phyloP scores from a whole-genome alignment of 1,140 invertebrate species.

The Drosophila erecta region DNA sequence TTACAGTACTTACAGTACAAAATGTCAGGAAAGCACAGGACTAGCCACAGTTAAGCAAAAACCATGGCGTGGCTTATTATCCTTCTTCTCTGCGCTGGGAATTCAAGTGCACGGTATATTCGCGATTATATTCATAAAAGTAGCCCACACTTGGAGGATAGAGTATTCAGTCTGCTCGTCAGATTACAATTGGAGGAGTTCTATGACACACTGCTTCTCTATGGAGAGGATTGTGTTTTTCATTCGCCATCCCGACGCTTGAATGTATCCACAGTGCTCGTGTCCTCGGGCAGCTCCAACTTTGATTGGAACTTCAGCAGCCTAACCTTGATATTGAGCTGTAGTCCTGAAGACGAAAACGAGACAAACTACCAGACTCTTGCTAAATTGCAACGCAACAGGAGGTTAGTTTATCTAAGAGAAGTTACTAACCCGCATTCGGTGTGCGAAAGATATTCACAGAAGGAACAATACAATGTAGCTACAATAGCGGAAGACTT shows the following conservation, averaged over 20 bases:
- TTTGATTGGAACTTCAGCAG: constrained; percentile 43
- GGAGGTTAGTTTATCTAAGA: constrained; percentile 29
- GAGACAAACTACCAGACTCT: constrained; percentile 15
- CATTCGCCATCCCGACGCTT: constrained; percentile 18
- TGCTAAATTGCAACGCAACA: constrained; percentile 28
- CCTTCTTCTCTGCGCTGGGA: constrained; percentile 3
- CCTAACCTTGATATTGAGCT: constrained; percentile 37
- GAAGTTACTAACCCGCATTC: neutral
- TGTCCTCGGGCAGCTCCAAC: constrained; percentile 31
- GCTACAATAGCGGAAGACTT: constrained; percentile 32
- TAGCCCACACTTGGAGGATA: neutral
- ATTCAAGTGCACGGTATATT: neutral
- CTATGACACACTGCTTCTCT: constrained; percentile 48
- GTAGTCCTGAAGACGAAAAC: constrained; percentile 15
- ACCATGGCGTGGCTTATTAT: constrained; percentile 24
- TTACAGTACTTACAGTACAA: constrained; percentile 15
- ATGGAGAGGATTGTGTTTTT: constrained; percentile 46
- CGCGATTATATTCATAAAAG: neutral
- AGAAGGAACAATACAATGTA: constrained; percentile 55
- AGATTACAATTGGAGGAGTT: constrained; percentile 23
- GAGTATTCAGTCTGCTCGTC: constrained; percentile 20
- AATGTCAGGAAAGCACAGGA: neutral
- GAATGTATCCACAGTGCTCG: constrained; percentile 25
- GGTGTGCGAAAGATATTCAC: constrained; percentile 26
- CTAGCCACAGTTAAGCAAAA: constrained; percentile 8